Base-by-base conservation (phyloP, 2,888 invertebrate species). In the Anthrax anthrax region DNA sequence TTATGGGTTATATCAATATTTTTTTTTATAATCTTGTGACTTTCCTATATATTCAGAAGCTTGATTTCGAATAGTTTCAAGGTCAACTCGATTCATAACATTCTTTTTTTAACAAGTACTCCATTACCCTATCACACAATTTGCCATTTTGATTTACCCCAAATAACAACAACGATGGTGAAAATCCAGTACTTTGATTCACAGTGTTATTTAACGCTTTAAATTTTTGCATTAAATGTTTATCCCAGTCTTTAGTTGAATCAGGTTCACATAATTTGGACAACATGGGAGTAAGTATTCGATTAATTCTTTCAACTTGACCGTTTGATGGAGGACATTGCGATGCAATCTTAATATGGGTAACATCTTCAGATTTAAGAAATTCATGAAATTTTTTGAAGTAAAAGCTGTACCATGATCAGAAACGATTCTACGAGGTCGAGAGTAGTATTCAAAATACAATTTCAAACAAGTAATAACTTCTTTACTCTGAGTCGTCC, bases 141-240 rank as follows among this genome's bases (percentile, higher is more conserved):
- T 47, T 36, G n/a, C 56, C 55, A 39, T 48, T 50, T 43, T 60
- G 59, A 40, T 53, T 36, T 4, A 56, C 43, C 3, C 59, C 60
- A 42, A 57, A 59, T 32, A 60, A 42, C 16, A 58, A 39, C 37
- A 48, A 50, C 48, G 55, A 54, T 2, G 59, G 57, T 2, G 56
- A 52, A 40, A 58, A 52, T 1, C 54, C 52, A 18, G 58, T 55
- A 14, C 55, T 46, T 42, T 55, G 54, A 37, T 51, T 50, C n/a
- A 58, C 41, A 1, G 55, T 57, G 42, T 57, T 58, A 45, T 57
- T 57, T 10, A 56, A 45, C 1, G 51, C 50, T 49, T 51, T 56
- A 47, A 57, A 55, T 14, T 49, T 51, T 12, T 54, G 42, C 27
- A 19, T n/a, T 27, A 58, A 36, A 29, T 47, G 14, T 36, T 47